Evolutionary conservation across 1,140 invertebrate genomes (phyloP).

Genomic region (Tachypleus tridentatus): DNA sequence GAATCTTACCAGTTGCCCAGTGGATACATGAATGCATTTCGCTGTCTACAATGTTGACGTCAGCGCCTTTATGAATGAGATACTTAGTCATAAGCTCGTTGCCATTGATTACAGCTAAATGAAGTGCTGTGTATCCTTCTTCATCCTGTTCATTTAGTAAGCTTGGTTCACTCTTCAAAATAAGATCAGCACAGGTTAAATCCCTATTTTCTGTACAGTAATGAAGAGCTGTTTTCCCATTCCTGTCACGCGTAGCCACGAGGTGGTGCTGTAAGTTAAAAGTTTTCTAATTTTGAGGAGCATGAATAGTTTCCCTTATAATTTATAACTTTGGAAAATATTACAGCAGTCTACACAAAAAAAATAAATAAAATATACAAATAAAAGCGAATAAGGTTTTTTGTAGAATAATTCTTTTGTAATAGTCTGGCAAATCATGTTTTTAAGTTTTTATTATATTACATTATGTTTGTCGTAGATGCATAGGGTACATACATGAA

Average conservation of each 20-base stretch:
- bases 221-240: constrained; percentile 74
- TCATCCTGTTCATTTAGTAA: constrained; percentile 70
- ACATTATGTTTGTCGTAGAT: no score
- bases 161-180: constrained; percentile 54
- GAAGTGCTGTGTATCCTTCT: constrained; percentile 85
- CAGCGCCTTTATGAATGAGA: constrained; percentile 32
- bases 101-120: constrained; percentile 83
- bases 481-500: no score
- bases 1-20: constrained; percentile 64
- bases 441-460: no score
- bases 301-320: no score
- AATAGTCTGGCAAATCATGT: no score
- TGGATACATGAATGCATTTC: constrained; percentile 94
- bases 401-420: no score
- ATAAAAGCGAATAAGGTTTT: no score
- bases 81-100: constrained; percentile 61
- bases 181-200: constrained; percentile 42
- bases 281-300: no score
- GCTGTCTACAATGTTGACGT: constrained; percentile 46
- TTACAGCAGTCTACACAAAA: no score
- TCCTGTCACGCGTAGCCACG: constrained; percentile 45
- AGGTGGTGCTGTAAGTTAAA: no score
- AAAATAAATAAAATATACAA: no score
- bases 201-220: constrained; percentile 67
- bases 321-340: no score